Base-by-base conservation (phyloP, 2,888 invertebrate species). In the Heliconius cydno region DNA sequence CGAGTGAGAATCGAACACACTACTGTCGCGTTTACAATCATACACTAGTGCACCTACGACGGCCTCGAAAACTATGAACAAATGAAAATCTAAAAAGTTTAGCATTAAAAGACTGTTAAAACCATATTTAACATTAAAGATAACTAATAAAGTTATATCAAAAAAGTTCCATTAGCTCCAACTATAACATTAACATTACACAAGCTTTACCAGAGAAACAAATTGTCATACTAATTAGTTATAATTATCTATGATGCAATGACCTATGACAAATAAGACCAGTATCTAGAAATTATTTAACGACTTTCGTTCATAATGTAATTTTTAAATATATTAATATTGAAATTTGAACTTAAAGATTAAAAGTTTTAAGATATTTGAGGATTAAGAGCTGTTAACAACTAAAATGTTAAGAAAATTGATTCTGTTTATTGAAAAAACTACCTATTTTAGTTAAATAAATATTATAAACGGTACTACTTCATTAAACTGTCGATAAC, bases 211-310 rank as follows among this genome's bases (percentile, higher is more conserved):
- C 60, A 41, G 52, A 19, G 19, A 0, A 22, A 79, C 76, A 81
- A 81, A 82, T 80, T 80, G 80, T 76, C 70, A 79, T 80, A 80
- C 80, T 82, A 81, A 81, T 80, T 81, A 82, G 70, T 67, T 79
- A 77, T 76, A 79, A 79, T 81, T 79, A 77, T 80, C 79, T 72
- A 79, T 76, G 79, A 79, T 75, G 78, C 79, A 76, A 80, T 77
- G 78, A 78, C 67, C 81, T 63, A 19, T 63, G 66, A 77, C 76
- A 38, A 79, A 81, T 79, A 38, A 70, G 38, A 75, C 38, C 46
- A 68, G 66, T 74, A 73, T 74, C 60, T 46, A 68, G 34, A 22
- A 22, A 38, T 57, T n/a, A 60, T 72, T 19, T 19, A 25, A 57
- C 63, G 66, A 30, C 22, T 34, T 76, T 63, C 10, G 71, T 77